Base-by-base conservation (phyloP, 2,113 vertebrate genomes). In the Callithrix jacchus region DNA sequence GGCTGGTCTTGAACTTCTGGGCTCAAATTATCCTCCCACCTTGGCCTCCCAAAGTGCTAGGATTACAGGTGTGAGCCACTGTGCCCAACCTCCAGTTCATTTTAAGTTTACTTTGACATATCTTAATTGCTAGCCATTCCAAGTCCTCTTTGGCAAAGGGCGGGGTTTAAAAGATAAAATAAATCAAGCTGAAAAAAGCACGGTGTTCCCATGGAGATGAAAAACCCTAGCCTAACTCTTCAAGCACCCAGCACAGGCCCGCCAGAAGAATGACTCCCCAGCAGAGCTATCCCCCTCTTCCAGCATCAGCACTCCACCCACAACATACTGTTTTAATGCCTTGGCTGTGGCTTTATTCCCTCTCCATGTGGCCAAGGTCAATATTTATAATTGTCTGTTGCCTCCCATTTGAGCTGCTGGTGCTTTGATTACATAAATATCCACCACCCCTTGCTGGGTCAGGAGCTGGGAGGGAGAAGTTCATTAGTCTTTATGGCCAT, bases 361-460 rank as follows among this genome's bases (percentile, higher is more conserved):
- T 91, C 61, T 71, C 54, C 68, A 17, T 10, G 40, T 9, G 40
- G 40, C 42, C n/a, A 82, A 97, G 82, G 82, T 96, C 91, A 84
- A n/a, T 96, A 30, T 74, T 52, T 73, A 45, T 83, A 42, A 95
- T 96, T 90, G 35, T 35, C 80, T 56, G 5, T 66, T 86, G 77
- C 66, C 68, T 96, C 66, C 52, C 52, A 45, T 79, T 82, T 90
- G 58, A 81, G 70, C 83, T 91, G 56, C 71, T 23, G 70, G 37
- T 79, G 35, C 64, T 95, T 81, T 93, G 92, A 68, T 93, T 89
- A 88, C 73, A 61, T 79, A 92, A 95, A 87, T 80, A 96, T 74
- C 71, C 76, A 52, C 40, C 45, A 76, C 30, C 84, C 12, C 85
- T 80, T 20, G 3, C 1, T 11, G 83, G 87, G 88, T 70, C 73